These are phyloP conservation scores for Brachionus manjavacas DNA, from an alignment of 1,140 invertebrate genomes.

Conservation along the genomic window DNA sequence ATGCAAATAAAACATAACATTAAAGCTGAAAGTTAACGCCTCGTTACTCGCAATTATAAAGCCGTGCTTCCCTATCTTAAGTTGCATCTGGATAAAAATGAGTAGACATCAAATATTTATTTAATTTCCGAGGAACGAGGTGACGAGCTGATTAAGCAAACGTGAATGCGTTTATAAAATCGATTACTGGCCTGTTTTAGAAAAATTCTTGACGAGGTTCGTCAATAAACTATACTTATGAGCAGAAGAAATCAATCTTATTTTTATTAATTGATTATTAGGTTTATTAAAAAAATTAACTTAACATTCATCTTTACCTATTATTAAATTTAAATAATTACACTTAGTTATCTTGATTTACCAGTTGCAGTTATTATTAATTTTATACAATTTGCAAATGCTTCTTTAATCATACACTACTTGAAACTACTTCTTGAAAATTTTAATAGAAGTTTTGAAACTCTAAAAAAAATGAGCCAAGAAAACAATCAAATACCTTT, in stretches of 20 bases:
- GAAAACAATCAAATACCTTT: too few species aligned
- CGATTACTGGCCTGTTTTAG: background rate
- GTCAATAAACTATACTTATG: background rate
- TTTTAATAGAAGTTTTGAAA: too few species aligned
- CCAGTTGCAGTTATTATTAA: background rate
- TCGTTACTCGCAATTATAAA: too few species aligned
- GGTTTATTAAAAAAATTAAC: background rate
- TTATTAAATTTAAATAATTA: too few species aligned
- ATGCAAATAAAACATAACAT: too few species aligned
- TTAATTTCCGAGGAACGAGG: background rate
- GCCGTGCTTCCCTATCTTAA: too few species aligned
- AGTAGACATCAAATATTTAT: too few species aligned
- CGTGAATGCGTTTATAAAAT: background rate
- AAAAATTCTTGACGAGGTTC: background rate
- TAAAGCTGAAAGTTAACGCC: too few species aligned
- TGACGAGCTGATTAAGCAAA: background rate
- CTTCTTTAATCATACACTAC: background rate
- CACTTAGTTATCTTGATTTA: background rate
- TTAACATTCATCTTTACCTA: too few species aligned
- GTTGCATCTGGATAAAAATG: too few species aligned
- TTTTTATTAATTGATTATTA: background rate
- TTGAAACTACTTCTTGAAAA: background rate
- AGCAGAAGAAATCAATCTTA: background rate
- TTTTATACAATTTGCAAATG: background rate
- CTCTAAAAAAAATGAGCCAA: too few species aligned